Evolutionary conservation across 2,888 invertebrate species (phyloP), one percentile per base, ranked within the genome.

Genomic region (Bhutanitis thaidina): DNA sequence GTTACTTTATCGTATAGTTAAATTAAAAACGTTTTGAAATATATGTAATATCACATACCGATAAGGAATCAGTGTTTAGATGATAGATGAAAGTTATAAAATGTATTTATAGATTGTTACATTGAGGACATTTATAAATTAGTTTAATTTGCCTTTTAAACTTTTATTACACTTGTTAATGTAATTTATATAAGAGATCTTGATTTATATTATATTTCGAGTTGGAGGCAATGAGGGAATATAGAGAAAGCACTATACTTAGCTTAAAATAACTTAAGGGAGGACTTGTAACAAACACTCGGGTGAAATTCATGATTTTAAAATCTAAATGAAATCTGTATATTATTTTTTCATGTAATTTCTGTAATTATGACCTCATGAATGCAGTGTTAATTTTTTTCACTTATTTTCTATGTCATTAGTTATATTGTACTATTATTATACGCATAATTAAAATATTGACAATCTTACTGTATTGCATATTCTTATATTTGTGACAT

Each of bases 61-160:
- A 54, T 77, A 84, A 86, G 77, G 56, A 62, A 69, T 85, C 79
- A 76, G 67, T 87, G 88, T 87, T 77, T 88, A 87, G 87, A 72
- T 62, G 16, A 70, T 71, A 72, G 66, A 64, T 60, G 59, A 59
- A 58, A 58, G 79, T 82, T 77, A 71, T 37, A 65, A 74, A 68
- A 72, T 72, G 77, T 85, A 83, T 80, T 76, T 68, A 69, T 71
- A 69, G 68, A 65, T 56, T 66, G 64, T 67, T 67, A 55, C 53
- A 32, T 44, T 43, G 32, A 29, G 37, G 37, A 37, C 8, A 27
- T 49, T 36, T 43, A 47, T 34, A 37, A 27, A 43, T 32, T 15
- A 41, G 41, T 15, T 38, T 37, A 36, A 7, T 47, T 51, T 43
- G 55, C 49, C 52, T 59, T 49, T 37, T 14, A 49, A 45, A 20